phyloP scores from a whole-genome alignment of 2,797 vertebrate species.

The Cichlasoma orientale region DNA sequence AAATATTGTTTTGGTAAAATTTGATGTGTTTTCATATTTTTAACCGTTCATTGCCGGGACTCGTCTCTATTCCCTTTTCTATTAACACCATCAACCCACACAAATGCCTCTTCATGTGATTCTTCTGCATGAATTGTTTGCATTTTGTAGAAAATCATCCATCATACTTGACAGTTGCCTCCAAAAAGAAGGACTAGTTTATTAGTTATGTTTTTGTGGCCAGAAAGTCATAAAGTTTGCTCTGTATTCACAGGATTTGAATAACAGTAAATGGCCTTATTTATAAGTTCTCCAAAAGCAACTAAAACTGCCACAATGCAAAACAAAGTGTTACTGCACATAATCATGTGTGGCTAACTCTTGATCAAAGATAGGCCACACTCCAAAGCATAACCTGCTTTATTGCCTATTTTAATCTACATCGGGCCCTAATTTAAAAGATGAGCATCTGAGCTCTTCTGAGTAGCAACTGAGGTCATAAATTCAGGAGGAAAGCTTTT shows the following conservation, averaged over 20 bases:
- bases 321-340: too few species aligned
- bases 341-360: background rate
- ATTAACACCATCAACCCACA: background rate
- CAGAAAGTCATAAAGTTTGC: background rate
- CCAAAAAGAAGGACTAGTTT: background rate
- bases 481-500: background rate
- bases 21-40: background rate
- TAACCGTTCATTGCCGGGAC: background rate
- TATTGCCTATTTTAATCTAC: background rate
- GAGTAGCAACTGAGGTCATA: background rate
- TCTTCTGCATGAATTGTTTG: background rate
- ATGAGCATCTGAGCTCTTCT: background rate
- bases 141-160: background rate
- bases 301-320: background rate
- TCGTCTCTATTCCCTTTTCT: background rate
- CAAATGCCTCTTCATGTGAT: background rate
- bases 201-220: background rate
- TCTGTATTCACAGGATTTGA: background rate
- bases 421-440: background rate
- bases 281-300: background rate
- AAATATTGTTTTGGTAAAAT: slow-evolving; percentile 67
- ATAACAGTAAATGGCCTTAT: background rate
- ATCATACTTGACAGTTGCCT: background rate
- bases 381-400: background rate
- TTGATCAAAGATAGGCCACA: too few species aligned